These are phyloP conservation scores for Apogon talboti DNA, from an alignment of 2,797 vertebrate species.

Conservation along the genomic window DNA sequence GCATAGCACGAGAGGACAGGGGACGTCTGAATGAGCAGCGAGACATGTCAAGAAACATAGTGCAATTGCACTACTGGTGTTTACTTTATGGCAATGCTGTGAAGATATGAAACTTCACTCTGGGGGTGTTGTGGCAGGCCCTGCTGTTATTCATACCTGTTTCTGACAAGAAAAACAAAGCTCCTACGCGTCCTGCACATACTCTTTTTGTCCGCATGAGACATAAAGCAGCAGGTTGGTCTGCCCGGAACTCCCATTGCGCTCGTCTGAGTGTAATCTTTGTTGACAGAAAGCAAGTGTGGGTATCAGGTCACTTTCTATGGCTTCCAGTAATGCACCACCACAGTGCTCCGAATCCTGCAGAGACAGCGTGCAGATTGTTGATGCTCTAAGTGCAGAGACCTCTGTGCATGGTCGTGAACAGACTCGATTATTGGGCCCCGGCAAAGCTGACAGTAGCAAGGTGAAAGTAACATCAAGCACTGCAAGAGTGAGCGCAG, in stretches of 20 bases:
- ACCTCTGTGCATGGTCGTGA: conserved; percentile 59
- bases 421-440: conserved; percentile 68
- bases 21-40: conserved; percentile 72
- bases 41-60: conserved; percentile 65
- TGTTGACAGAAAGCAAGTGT: conserved; percentile 85
- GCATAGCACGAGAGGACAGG: conserved; percentile 65
- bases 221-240: conserved; percentile 76
- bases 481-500: conserved; percentile 37
- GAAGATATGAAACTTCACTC: conserved; percentile 74
- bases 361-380: conserved; percentile 66
- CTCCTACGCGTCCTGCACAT: conserved; percentile 68
- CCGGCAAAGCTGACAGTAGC: conserved; percentile 49
- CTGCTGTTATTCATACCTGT: conserved; percentile 79
- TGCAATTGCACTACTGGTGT: conserved; percentile 61
- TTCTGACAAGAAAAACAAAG: conserved; percentile 81
- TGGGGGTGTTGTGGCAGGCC: conserved; percentile 73
- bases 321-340: conserved; percentile 74
- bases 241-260: conserved; percentile 74
- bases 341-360: conserved; percentile 58
- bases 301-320: conserved; percentile 83
- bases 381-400: conserved; percentile 59
- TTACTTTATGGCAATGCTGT: conserved; percentile 70
- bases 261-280: conserved; percentile 81
- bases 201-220: conserved; percentile 74
- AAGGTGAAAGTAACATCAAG: conserved; percentile 60